phyloP scores from a whole-genome alignment of 2,888 invertebrate species.

The Harmothoe impar region DNA sequence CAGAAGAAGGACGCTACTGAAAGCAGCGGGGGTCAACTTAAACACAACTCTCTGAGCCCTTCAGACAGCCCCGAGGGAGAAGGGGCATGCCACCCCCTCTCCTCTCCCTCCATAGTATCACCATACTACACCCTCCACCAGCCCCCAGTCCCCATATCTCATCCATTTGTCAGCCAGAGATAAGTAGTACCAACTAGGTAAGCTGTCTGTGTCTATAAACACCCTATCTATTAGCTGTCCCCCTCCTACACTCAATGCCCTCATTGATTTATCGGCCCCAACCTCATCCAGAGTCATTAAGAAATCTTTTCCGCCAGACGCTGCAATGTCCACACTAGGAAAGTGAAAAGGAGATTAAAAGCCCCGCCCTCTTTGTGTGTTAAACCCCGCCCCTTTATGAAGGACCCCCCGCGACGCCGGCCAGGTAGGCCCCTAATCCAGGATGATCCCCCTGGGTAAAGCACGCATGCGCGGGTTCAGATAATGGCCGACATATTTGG shows the following conservation, averaged over 20 bases:
- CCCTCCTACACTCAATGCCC: neutral
- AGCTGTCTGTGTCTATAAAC: neutral
- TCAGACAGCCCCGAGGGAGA: neutral
- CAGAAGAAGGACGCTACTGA: neutral
- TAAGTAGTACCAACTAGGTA: neutral
- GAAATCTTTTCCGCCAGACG: neutral
- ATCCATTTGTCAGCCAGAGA: neutral
- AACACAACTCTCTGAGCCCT: neutral
- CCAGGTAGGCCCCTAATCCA: slow-evolving; percentile 7
- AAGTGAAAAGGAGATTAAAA: slow-evolving; percentile 25
- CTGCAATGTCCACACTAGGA: neutral
- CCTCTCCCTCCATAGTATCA: neutral
- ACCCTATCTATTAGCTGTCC: neutral
- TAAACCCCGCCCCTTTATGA: neutral
- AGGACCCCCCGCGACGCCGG: neutral
- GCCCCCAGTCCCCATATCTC: slow-evolving; percentile 1
- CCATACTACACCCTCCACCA: neutral
- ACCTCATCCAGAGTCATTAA: slow-evolving; percentile 15
- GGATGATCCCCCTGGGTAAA: slow-evolving; percentile 29
- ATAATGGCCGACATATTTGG: slow-evolving; percentile 30
- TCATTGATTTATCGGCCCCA: slow-evolving; percentile 8
- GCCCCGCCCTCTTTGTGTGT: slow-evolving; percentile 33
- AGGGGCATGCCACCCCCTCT: neutral
- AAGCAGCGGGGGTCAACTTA: neutral
- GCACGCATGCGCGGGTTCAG: neutral